Evolutionary conservation across 2,113 vertebrate genomes (phyloP).

Genomic region (Anguilla japonica): DNA sequence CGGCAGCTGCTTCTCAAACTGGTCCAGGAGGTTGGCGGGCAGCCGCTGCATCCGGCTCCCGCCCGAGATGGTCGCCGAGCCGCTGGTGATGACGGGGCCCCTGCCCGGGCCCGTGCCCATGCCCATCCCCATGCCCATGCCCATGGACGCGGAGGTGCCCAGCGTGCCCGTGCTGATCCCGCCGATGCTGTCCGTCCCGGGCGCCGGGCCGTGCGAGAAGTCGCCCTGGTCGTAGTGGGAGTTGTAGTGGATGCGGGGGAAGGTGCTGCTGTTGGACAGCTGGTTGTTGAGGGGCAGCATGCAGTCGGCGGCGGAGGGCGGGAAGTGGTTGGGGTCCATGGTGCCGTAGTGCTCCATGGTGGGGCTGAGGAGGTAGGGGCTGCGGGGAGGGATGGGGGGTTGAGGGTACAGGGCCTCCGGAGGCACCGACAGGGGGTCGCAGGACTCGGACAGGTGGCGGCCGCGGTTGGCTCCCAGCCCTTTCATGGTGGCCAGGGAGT

Average conservation of each 20-base stretch:
- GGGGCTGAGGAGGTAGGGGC: conserved; percentile 87
- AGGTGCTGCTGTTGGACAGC: conserved; percentile 94
- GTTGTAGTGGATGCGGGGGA: conserved; percentile 96
- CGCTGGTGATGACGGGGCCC: conserved; percentile 76
- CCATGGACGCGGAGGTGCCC: conserved; percentile 72
- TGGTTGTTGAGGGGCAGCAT: conserved; percentile 92
- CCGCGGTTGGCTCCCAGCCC: conserved; percentile 90
- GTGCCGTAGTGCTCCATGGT: conserved; percentile 84
- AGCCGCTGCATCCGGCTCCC: conserved; percentile 86
- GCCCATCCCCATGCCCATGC: conserved; percentile 64
- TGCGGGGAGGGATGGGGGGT: conserved; percentile 74
- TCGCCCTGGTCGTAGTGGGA: conserved; percentile 92
- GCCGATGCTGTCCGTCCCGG: conserved; percentile 67
- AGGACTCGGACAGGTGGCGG: conserved; percentile 88
- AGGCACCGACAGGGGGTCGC: conserved; percentile 74
- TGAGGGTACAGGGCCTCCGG: conserved; percentile 81
- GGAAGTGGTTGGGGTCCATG: conserved; percentile 79
- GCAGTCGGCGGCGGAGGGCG: conserved; percentile 73
- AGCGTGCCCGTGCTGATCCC: conserved; percentile 72
- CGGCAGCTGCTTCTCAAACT: conserved; percentile 95
- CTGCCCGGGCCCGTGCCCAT: conserved; percentile 50
- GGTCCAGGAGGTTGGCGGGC: conserved; percentile 88
- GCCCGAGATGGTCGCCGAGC: conserved; percentile 75
- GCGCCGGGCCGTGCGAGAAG: conserved; percentile 78
- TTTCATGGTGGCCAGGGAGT: conserved; percentile 82